Base-by-base conservation (phyloP, 2,888 invertebrate genomes). In the Azorinus chamasolen region DNA sequence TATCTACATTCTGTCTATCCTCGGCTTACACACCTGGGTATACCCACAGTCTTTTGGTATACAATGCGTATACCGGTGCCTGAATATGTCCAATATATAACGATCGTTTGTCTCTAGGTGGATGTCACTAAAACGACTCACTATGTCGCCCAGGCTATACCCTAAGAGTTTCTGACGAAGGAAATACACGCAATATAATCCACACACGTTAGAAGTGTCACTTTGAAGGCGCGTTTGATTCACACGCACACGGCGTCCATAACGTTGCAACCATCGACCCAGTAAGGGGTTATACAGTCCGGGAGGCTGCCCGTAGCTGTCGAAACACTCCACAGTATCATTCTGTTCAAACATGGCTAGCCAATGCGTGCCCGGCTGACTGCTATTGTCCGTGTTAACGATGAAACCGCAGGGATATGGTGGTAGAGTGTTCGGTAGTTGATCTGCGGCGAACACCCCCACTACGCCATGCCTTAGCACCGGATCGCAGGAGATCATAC, bases 401-500 rank as follows among this genome's bases (percentile, higher is more conserved):
- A 66, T 58, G 12, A 57, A 58, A 37, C 58, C 57, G 27, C 20
- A 66, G 4, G 66, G 66, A 8, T 43, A 1, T 16, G 48, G 6
- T 4, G 48, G 58, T 22, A 10, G 10, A 16, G 10, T 6, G 8
- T 51, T 37, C 6, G 51, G 57, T 18, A 75, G 59, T 32, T 53
- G 20, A 20, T 75, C 65, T 5, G 75, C 58, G 8, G 69, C 64
- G 45, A 48, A 75, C 0, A 75, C 70, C 16, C 70, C 75, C 14
- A 64, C 27, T 1, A 72, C 45, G 14, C 22, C 27, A 41, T 24
- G 10, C 1, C 37, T 53, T 25, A 77, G 50, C 12, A 63, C 43
- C 0, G 27, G 18, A 43, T 77, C 63, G 18, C 71, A 77, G 0
- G 43, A 5, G 5, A 77, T 58, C 14, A 24, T 39, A 46, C 77